Percentiles rank a stretch among this genome's conserved stretches.
These are phyloP conservation scores for Melanerpes formicivorus DNA, from an alignment of 2,113 vertebrate species.

Conservation along the genomic window DNA sequence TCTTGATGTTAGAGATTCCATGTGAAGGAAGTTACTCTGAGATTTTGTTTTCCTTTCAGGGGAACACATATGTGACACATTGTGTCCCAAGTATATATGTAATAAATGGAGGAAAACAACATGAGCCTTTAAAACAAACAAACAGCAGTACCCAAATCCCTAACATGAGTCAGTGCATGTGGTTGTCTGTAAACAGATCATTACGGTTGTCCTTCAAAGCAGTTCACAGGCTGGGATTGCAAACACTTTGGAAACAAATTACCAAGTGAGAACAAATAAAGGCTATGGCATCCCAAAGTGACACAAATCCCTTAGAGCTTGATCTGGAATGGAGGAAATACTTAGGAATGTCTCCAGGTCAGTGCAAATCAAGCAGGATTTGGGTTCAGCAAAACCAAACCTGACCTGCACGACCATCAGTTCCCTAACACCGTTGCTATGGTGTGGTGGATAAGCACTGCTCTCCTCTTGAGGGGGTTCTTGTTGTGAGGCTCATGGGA, in stretches of 20 bases:
- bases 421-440: not conserved
- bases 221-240: not conserved
- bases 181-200: not conserved
- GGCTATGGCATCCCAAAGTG: not conserved
- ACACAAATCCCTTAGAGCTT: not conserved
- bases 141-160: not conserved
- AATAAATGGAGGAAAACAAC: not conserved
- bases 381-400: not conserved
- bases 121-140: not conserved
- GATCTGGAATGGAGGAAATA: not conserved
- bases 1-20: not conserved
- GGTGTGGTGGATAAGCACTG: rapidly evolving
- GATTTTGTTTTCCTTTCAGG: not conserved
- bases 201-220: not conserved
- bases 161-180: not conserved
- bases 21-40: not conserved
- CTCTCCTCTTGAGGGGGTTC: not conserved
- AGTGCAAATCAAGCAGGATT: not conserved
- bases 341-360: not conserved
- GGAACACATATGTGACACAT: not conserved
- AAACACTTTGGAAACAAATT: not conserved
- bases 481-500: not conserved
- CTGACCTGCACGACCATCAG: not conserved
- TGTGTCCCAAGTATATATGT: too few species aligned
- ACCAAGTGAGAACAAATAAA: not conserved